Evolutionary conservation across 2,113 vertebrate genomes (phyloP), one percentile per base, ranked within the genome.

Genomic region (Pristiophorus japonicus): DNA sequence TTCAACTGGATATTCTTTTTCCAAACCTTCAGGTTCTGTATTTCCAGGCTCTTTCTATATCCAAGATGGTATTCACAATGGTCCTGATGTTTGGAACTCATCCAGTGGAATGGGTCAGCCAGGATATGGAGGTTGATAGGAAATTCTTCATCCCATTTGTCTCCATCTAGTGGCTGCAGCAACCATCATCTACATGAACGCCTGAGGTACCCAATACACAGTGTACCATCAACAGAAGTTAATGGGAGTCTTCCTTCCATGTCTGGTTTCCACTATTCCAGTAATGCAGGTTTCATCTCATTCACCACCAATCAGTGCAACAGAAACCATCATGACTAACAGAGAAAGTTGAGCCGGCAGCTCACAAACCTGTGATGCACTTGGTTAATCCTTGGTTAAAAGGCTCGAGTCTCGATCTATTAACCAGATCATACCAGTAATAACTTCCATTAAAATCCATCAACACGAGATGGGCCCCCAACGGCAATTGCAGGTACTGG

Each of bases 341-440:
- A 97, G 99, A 96, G 98, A 98, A 96, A 98, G 98, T 95, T 97
- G 98, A 6, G 98, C 99, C 22, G 97, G 98, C 96, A 99, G 99
- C 97, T 99, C 99, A 0, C 99, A 94, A 59, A 94, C 93, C 66
- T 94, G 99, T 96, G 99, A 99, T 0, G 99, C 99, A 45, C 99
- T 99, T 27, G 99, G 99, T n/a, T n/a, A n/a, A n/a, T n/a, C n/a
- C n/a, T n/a, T n/a, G n/a, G n/a, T n/a, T n/a, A n/a, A 96, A 99
- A 99, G 97, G 99, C 99, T 94, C 97, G 99, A 96, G 99, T 99
- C 96, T 99, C 99, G 96, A 99, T 99, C 97, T 99, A 99, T 96
- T 99, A 99, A 47, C 99, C 99, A 0, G 99, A 99, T 97, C 99
- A 99, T 97, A 99, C 98, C 96, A 98, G 51, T 51, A 51, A 99